These are phyloP conservation scores for Drosophila peninsularis DNA, from an alignment of 2,888 invertebrate species.

Conservation along the genomic window DNA sequence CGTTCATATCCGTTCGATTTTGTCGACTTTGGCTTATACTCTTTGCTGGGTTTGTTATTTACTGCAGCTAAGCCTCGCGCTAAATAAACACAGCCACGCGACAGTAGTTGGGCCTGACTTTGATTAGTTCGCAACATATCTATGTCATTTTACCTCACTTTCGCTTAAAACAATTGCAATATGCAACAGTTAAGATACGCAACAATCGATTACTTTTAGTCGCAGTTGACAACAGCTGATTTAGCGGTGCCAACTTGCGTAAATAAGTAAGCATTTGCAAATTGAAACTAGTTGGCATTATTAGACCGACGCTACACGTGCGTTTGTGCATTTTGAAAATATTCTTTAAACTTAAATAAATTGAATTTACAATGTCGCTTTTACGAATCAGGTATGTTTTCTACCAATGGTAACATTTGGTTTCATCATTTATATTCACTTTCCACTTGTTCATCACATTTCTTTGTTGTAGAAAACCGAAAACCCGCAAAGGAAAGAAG, in stretches of 20 bases:
- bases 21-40: conserved; percentile 18
- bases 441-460: conserved; percentile 60
- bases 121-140: conserved; percentile 63
- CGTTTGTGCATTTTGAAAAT: conserved; percentile 19
- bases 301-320: conserved; percentile 61
- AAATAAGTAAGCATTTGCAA: background rate
- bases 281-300: conserved; percentile 13
- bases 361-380: conserved; percentile 77
- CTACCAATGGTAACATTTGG: background rate
- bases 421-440: background rate
- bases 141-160: conserved; percentile 26
- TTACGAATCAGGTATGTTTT: conserved; percentile 82
- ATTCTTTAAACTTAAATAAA: conserved; percentile 21
- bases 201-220: conserved; percentile 15
- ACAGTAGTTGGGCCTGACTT: conserved; percentile 38
- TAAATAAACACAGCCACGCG: conserved; percentile 28
- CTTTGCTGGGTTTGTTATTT: conserved; percentile 24
- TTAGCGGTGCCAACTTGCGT: conserved; percentile 28
- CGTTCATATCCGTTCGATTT: conserved; percentile 29
- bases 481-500: conserved; percentile 94
- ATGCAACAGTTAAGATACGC: conserved; percentile 33
- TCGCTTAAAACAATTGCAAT: background rate
- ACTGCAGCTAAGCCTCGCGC: conserved; percentile 29
- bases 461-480: conserved; percentile 90
- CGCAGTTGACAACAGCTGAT: conserved; percentile 20